Evolutionary conservation across 2,888 invertebrate genomes (phyloP), one percentile per base, ranked within the genome.

Genomic region (Frankliniella intonsa): DNA sequence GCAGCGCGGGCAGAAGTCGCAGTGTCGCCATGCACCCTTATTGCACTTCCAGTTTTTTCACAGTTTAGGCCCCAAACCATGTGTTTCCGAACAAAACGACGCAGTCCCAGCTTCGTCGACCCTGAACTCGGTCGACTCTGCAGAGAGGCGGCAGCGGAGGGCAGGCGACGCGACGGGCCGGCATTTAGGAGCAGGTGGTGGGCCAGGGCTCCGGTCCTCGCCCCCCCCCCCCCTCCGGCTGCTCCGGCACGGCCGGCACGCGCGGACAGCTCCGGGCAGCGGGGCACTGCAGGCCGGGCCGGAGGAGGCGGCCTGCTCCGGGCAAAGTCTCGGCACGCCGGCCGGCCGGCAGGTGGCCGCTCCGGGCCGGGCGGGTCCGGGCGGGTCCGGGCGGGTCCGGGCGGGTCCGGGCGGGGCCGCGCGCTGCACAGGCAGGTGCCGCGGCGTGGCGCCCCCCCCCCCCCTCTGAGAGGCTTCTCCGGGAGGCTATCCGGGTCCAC

Each of bases 371-470:
- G 22, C 69, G 25, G 69, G 69, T 10, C 62, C 55, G 55, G 14
- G 55, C 55, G 5, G 14, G 55, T 1, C 55, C 55, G 69, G 69
- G 11, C 10, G 22, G 9, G 8, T 69, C n/a, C 65, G 55, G 55
- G 55, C 55, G 38, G 38, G 38, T 2, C 38, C 38, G 38, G 3
- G 38, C 38, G 38, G 38, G 38, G 38, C 38, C 38, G 38, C 38
- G 38, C 55, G 55, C 55, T 14, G 14, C 14, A 11, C 69, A 25
- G 69, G 69, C 69, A 76, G 69, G 69, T 76, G 69, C 69, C 62
- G n/a, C 62, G 62, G 62, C 62, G 22, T 22, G 69, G 69, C 69
- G 69, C 69, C 62, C 69, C 25, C 69, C 69, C 69, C 62, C 62
- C 62, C 62, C 62, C 62, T 17, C 55, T 5, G 38, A 5, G 55